Conservation (phyloP, 1,140 invertebrate genomes). For the Drosophila virilis region DNA sequence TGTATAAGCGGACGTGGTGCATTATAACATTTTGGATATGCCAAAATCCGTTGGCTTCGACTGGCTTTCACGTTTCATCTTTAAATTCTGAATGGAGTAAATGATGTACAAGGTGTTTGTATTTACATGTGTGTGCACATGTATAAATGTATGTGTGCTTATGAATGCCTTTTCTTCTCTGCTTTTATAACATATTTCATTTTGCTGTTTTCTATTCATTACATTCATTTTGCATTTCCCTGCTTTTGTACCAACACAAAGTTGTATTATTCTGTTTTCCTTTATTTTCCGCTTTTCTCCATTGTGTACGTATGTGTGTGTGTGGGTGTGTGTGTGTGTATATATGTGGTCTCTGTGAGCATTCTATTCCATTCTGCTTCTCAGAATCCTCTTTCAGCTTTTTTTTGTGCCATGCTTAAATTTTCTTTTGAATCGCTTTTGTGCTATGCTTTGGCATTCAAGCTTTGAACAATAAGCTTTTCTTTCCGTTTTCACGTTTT, state of each 20-base stretch:
- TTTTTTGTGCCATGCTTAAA: conserved; percentile 49
- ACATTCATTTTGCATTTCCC: conserved; percentile 59
- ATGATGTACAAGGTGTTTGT: neutral
- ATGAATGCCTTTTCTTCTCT: conserved; percentile 36
- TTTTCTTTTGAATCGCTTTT: conserved; percentile 64
- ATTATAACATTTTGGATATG: neutral
- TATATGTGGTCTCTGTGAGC: conserved; percentile 23
- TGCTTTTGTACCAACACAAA: conserved; percentile 53
- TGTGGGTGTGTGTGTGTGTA: conserved; percentile 13
- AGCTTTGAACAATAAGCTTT: conserved; percentile 62
- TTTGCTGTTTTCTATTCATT: conserved; percentile 51
- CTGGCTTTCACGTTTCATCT: neutral
- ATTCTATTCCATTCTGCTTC: conserved; percentile 49
- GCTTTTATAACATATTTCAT: conserved; percentile 51
- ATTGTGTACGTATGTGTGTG: conserved; percentile 38
- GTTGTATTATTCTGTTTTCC: conserved; percentile 55
- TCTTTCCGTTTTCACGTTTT: conserved; percentile 36
- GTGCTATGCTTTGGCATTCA: conserved; percentile 54
- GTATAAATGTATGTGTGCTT: conserved; percentile 7
- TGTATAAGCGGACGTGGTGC: too few relatives aligned
- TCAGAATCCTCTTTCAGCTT: conserved; percentile 41
- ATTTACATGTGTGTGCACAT: neutral
- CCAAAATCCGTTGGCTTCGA: neutral
- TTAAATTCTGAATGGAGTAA: neutral
- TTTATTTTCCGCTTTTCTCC: conserved; percentile 52